These are phyloP conservation scores for Nothocercus julius DNA, from an alignment of 2,113 vertebrate species.

Conservation along the genomic window DNA sequence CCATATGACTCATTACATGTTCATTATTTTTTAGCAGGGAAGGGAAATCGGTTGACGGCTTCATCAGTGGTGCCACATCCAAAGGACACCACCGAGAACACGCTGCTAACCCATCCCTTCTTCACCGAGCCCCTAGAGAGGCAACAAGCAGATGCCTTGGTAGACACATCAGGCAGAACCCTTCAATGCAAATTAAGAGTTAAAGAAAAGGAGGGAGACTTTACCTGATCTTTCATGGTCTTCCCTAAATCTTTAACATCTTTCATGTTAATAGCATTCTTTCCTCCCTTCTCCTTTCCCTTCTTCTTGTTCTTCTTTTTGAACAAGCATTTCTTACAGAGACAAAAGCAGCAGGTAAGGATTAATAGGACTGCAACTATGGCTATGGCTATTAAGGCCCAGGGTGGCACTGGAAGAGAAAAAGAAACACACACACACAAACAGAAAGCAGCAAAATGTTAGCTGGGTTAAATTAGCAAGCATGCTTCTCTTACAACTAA, in stretches of 20 bases:
- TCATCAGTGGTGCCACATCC: background rate
- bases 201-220: conserved; percentile 24
- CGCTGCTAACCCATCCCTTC: background rate
- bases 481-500: background rate
- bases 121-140: background rate
- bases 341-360: conserved; percentile 97
- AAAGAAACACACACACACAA: conserved; percentile 44
- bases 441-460: conserved; percentile 28
- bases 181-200: background rate
- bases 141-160: background rate
- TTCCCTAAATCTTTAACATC: conserved; percentile 95
- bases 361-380: conserved; percentile 96
- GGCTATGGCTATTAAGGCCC: conserved; percentile 98
- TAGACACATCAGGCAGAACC: background rate
- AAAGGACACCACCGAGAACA: background rate
- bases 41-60: background rate
- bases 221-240: conserved; percentile 94
- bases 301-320: conserved; percentile 99
- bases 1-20: background rate
- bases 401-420: conserved; percentile 92
- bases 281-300: conserved; percentile 98
- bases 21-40: background rate
- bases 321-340: conserved; percentile 99
- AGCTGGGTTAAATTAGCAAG: conserved; percentile 25
- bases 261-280: conserved; percentile 99